phyloP scores from a whole-genome alignment of 1,140 invertebrate genomes.

The Eubasilissa regina region DNA sequence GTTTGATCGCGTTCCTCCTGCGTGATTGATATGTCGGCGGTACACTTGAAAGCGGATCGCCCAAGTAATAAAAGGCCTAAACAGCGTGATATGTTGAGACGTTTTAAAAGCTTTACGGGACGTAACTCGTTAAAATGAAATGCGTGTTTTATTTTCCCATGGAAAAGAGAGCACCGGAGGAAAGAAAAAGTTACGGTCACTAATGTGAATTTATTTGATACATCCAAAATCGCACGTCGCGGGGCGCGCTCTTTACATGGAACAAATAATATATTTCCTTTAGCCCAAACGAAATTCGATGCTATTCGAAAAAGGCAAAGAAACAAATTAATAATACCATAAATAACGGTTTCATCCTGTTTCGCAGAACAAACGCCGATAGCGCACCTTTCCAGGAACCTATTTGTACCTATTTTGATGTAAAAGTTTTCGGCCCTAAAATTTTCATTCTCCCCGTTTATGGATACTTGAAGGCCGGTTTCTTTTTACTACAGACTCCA shows the following conservation, averaged over 20 bases:
- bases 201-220: slow-evolving; percentile 28
- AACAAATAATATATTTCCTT: slow-evolving; percentile 30
- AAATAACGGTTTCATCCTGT: slow-evolving; percentile 24
- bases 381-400: background rate
- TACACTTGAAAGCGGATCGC: too few species aligned
- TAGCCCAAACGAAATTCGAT: slow-evolving; percentile 33
- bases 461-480: slow-evolving; percentile 8
- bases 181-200: background rate
- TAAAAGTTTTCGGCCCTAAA: slow-evolving; percentile 34
- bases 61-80: too few species aligned
- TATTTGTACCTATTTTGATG: slow-evolving; percentile 35
- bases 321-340: slow-evolving; percentile 43
- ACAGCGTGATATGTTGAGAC: too few species aligned
- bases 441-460: slow-evolving; percentile 28
- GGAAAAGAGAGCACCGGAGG: background rate
- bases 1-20: too few species aligned
- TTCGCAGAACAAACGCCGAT: slow-evolving; percentile 28
- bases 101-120: too few species aligned
- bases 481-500: slow-evolving; percentile 11
- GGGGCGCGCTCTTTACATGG: slow-evolving; percentile 1
- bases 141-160: background rate
- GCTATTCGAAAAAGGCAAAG: slow-evolving; percentile 14
- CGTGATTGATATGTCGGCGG: too few species aligned
- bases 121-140: slow-evolving; percentile 13
- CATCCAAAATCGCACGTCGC: background rate